These are phyloP conservation scores for Donacobius atricapilla DNA, from an alignment of 2,113 vertebrate genomes.

Conservation along the genomic window DNA sequence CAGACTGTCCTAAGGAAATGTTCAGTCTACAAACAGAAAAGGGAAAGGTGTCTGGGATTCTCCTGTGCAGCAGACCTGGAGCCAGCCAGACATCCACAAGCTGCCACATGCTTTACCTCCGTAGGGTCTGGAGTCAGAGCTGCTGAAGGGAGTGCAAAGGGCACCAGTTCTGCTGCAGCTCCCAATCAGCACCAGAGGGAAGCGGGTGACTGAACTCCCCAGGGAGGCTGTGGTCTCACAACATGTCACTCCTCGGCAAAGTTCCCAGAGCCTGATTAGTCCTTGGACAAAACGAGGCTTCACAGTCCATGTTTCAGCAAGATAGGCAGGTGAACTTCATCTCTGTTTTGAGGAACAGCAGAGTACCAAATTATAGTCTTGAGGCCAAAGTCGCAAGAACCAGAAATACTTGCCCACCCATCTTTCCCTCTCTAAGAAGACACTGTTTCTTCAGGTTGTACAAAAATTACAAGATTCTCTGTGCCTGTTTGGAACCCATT, in stretches of 20 bases:
- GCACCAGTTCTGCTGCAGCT: not conserved
- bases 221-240: accelerated
- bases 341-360: not conserved
- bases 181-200: too few species aligned
- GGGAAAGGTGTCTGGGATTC: not conserved
- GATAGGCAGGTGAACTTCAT: not conserved
- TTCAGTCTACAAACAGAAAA: not conserved
- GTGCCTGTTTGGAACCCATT: not conserved
- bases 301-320: not conserved
- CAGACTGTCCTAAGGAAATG: not conserved
- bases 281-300: not conserved
- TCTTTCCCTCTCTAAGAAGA: not conserved
- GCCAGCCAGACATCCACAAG: not conserved
- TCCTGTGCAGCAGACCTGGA: accelerated
- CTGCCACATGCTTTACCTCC: not conserved
- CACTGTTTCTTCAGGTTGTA: not conserved
- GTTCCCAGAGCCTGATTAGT: not conserved
- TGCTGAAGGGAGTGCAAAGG: not conserved
- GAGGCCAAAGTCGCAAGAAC: not conserved
- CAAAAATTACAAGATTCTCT: not conserved
- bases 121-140: not conserved
- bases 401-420: not conserved
- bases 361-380: not conserved
- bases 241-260: too few species aligned
- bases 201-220: too few species aligned